A percentile compares a stretch with the other conserved stretches of the same genome.
Evolutionary conservation across 2,888 invertebrate species (phyloP).

Genomic region (Atethmia centrago): DNA sequence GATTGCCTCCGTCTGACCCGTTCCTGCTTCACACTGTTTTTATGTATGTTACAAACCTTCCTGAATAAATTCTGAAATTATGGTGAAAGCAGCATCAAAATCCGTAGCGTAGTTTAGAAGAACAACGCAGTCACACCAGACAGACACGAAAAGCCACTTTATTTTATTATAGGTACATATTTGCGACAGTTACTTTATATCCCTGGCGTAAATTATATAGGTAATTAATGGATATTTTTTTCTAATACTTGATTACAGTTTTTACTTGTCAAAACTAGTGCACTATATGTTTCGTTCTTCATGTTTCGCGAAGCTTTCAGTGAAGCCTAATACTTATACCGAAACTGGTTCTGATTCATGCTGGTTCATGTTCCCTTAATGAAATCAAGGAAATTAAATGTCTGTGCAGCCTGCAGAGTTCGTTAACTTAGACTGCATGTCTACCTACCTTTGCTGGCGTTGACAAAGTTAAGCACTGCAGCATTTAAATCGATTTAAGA

Average conservation of each 20-base stretch:
- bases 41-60: background rate
- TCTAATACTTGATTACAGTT: background rate
- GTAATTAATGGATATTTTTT: background rate
- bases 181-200: background rate
- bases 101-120: background rate
- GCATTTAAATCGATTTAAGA: constrained; percentile 7
- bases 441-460: constrained; percentile 35
- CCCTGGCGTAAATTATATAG: background rate
- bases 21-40: too few relatives aligned
- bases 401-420: constrained; percentile 69
- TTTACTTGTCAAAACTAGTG: background rate
- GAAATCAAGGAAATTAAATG: constrained; percentile 80
- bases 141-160: background rate
- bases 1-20: too few relatives aligned
- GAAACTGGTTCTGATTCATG: constrained; percentile 68
- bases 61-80: background rate
- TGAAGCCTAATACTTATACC: constrained; percentile 46
- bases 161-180: background rate
- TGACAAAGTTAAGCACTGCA: constrained; percentile 37
- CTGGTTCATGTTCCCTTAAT: constrained; percentile 74
- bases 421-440: constrained; percentile 56
- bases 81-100: background rate
- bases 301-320: constrained; percentile 33
- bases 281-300: background rate
- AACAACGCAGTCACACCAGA: background rate